These are phyloP conservation scores for Eutrigla gurnardus DNA, from an alignment of 2,797 vertebrate species.

Conservation along the genomic window DNA sequence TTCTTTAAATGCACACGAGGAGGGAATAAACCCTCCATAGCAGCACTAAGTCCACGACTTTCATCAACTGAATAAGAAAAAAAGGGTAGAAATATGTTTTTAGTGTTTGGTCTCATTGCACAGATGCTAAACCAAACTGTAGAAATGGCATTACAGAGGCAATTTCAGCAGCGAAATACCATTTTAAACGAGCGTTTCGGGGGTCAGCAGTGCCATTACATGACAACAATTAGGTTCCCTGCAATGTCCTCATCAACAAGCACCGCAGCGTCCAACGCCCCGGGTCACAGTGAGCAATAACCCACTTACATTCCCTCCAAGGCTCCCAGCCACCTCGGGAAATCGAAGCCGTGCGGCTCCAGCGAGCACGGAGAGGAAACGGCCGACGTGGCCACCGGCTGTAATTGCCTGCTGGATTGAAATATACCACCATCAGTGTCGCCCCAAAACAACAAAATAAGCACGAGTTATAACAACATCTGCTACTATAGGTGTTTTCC, in stretches of 20 bases:
- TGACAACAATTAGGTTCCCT: constrained; percentile 59
- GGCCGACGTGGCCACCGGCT: constrained; percentile 21
- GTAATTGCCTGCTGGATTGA: constrained; percentile 39
- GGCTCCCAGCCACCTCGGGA: constrained; percentile 43
- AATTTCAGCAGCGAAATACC: background rate
- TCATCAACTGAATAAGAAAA: background rate
- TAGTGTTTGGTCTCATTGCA: background rate
- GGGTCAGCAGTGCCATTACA: constrained; percentile 48
- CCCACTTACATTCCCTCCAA: constrained; percentile 53
- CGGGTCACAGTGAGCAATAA: constrained; percentile 49
- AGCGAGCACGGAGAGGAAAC: constrained; percentile 15
- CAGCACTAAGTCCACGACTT: background rate
- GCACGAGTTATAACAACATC: background rate
- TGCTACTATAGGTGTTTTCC: background rate
- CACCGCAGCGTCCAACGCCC: constrained; percentile 20
- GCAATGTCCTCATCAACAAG: constrained; percentile 61
- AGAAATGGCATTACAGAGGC: too few relatives aligned
- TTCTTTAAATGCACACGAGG: background rate
- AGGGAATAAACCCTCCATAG: background rate
- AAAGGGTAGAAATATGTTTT: background rate
- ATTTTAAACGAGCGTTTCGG: constrained; percentile 15
- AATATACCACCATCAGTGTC: constrained; percentile 5
- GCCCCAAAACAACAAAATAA: too few relatives aligned
- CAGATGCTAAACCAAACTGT: constrained; percentile 9
- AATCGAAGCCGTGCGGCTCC: constrained; percentile 45